Base-by-base conservation (phyloP, 1,140 invertebrate genomes). In the Pseudomyrmex cubaensis region DNA sequence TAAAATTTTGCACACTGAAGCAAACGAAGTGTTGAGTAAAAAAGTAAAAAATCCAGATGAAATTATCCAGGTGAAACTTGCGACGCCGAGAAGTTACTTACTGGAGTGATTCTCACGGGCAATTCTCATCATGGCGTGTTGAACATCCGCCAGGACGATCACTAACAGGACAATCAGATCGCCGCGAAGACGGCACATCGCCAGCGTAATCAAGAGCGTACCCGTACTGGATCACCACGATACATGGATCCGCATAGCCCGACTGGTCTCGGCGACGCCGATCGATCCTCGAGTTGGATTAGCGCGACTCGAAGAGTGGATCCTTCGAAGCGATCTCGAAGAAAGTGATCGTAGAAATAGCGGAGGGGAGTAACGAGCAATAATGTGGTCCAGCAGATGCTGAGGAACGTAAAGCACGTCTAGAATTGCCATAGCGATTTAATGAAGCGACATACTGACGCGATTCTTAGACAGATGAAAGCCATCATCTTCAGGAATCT, bases 91-190 rank as follows among this genome's bases (percentile, higher is more conserved):
- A 10, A 70, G 15, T 35, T 72, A 82, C 92, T 93, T 87, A 93
- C 92, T 92, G 22, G 59, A 76, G 67, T 91, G 88, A 76, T 92
- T 85, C 15, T 93, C 92, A 22, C 84, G 88, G 17, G 87, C 74
- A 15, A 87, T 75, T 50, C 83, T 92, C 74, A 90, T 86, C 83
- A 89, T 91, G n/a, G 89, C 75, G 10, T 88, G 72, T 35, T 90
- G 87, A 20, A 83, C 54, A 59, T 85, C 91, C 50, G 83, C 56
- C n/a, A 92, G 66, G 44, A 84, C 66, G 74, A 93, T 44, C 20
- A 93, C 63, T 63, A 91, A 54, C 75, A 93, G 75, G n/a, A 89
- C 78, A 17, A 88, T 44, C 17, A 91, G 59, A 62, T 89, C 87
- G 61, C 84, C 64, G 63, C 85, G 93, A 72, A 90, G 44, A 90